Base-by-base conservation (phyloP, 2,888 invertebrate genomes). In the Pharmacophagus antenor region DNA sequence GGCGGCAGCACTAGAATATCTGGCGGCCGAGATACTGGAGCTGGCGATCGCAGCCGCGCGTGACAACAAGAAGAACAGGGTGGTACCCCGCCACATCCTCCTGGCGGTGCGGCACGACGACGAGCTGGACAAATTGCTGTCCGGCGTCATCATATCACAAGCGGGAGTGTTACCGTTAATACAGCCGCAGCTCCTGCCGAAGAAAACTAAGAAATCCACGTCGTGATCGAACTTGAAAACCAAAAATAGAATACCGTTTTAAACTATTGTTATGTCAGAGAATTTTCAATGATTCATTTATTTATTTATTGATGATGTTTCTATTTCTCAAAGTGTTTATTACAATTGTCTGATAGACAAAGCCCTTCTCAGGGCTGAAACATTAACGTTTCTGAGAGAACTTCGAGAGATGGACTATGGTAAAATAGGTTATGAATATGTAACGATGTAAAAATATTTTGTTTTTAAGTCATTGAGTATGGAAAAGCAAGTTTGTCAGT, bases 21-120 rank as follows among this genome's bases (percentile, higher is more conserved):
- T 94, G 22, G 92, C 94, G 0, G 94, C 95, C 18, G 95, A 95
- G 84, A 92, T 94, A 18, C 70, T 94, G 60, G 94, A 94, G 67
- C 82, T 94, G 70, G 92, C 94, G 0, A 89, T 92, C 0, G 92
- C 93, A 62, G 93, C 93, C 0, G 93, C 94, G 0, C 76, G 84
- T 42, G 93, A 94, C 58, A 94, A 94, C 76, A 93, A 94, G 65
- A 95, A 94, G 72, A 86, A 89, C 0, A 88, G 94, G 6, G 63
- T 85, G 0, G 64, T 68, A 0, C 83, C 84, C 0, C 67, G 85
- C 0, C 82, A 83, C 48, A 74, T 87, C 0, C 62, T 84, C 0
- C 69, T 82, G 15, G 86, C 86, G 0, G 80, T 87, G 7, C 75
- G 74, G 37, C 80, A 83, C 8, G 86, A 85, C 58, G 84, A 84